Conservation (phyloP, 53 echinoderm and acorn worm species). For the Luidia sarsii region DNA sequence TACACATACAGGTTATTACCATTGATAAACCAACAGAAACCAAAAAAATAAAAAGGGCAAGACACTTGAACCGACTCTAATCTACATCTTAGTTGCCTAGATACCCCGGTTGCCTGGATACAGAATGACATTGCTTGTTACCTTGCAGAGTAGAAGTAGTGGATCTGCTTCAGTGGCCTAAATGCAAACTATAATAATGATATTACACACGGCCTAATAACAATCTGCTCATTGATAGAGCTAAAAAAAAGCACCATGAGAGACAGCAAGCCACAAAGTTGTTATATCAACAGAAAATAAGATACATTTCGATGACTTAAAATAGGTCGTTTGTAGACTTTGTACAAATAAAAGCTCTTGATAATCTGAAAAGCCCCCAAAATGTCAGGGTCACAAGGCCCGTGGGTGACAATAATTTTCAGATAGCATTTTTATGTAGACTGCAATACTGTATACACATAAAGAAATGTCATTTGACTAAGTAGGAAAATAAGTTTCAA, state of each 20-base stretch:
- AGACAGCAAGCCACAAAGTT: neutral
- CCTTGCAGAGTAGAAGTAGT: neutral
- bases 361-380: neutral
- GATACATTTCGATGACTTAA: neutral
- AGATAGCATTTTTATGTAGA: neutral
- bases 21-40: conserved; percentile 2
- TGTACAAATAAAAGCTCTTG: neutral
- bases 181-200: neutral
- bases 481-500: neutral
- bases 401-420: neutral
- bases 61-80: conserved; percentile 31
- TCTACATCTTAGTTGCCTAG: no score
- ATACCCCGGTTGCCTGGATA: neutral
- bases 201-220: neutral
- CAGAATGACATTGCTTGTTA: neutral
- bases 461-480: neutral
- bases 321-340: neutral
- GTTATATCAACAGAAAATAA: neutral
- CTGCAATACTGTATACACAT: neutral
- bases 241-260: neutral
- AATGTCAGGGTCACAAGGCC: neutral
- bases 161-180: neutral
- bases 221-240: neutral
- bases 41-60: conserved; percentile 26
- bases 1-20: conserved; percentile 14